phyloP scores from a whole-genome alignment of 2,797 vertebrate genomes.

The Pristis pectinata region DNA sequence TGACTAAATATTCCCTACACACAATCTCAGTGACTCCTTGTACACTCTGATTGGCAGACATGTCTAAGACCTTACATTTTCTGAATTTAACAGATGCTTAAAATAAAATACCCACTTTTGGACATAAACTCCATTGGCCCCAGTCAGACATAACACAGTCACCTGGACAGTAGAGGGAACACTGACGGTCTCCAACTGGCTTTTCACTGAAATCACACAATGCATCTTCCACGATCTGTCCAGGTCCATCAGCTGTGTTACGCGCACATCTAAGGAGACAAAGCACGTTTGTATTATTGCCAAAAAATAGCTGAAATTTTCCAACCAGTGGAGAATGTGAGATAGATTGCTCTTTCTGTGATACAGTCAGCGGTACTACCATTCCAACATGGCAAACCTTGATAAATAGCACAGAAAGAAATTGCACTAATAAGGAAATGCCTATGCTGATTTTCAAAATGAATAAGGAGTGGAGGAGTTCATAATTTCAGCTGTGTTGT shows the following conservation, averaged over 20 bases:
- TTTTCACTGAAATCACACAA: slow-evolving; percentile 72
- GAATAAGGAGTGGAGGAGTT: not conserved
- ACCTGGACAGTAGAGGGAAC: slow-evolving; percentile 73
- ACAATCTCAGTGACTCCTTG: not conserved
- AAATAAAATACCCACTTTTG: slow-evolving; percentile 61
- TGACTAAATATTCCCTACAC: not conserved
- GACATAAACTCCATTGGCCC: slow-evolving; percentile 81
- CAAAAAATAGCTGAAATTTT: not conserved
- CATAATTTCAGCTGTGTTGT: not conserved
- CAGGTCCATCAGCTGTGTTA: slow-evolving; percentile 50
- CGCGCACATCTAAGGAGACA: slow-evolving; percentile 70
- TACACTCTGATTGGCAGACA: not conserved
- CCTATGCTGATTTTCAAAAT: not conserved
- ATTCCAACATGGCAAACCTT: not conserved
- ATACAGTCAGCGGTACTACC: no score
- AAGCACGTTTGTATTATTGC: slow-evolving; percentile 35
- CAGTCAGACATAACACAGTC: slow-evolving; percentile 83
- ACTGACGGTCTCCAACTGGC: slow-evolving; percentile 66
- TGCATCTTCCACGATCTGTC: slow-evolving; percentile 55
- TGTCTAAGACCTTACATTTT: not conserved
- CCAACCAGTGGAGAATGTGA: not conserved
- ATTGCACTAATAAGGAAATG: not conserved
- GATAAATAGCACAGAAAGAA: not conserved
- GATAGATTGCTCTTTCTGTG: not conserved
- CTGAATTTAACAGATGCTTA: not conserved